Base-by-base conservation (phyloP, 2,113 vertebrate genomes). In the Cyprinodon variegatus region DNA sequence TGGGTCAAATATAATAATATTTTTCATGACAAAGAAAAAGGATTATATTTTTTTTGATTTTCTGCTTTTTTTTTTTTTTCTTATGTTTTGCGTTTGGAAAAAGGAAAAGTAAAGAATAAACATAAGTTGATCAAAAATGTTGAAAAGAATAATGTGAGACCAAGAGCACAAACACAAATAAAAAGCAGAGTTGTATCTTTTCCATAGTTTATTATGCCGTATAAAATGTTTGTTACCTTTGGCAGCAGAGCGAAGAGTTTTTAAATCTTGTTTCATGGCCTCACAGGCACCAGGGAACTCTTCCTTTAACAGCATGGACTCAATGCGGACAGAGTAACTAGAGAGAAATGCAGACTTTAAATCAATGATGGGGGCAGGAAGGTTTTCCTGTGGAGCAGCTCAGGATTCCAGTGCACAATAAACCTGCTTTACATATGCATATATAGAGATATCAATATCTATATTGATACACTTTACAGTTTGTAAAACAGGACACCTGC, bases 251-350 rank as follows among this genome's bases (percentile, higher is more conserved):
- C 89, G 95, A 78, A 98, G 94, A 83, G 92, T 84, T 60, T 78
- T 85, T 46, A 97, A 95, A 87, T 96, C 93, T 20, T 92, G 88
- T 68, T 90, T 95, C 9, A 97, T 91, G 69, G 91, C 89, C n/a
- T 95, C 91, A 65, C 91, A 96, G 50, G 92, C 94, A 40, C 89
- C 93, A 10, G 92, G 90, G 88, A 99, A 97, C 83, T 97, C 96
- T 83, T 95, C 96, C 90, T 96, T 97, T 79, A 97, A 82, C 88
- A 97, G 94, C 96, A 99, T 96, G 78, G 96, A 93, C 94, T 98
- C 95, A 12, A 98, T 94, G 74, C 96, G 95, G 64, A 96, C 88
- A 3, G 92, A 87, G 74, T 96, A 98, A 88, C 97, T 99, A 17
- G 4, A 78, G 48, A 76, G 5, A 65, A 20, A 38, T 4, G 74